These are phyloP conservation scores for Phaetusa simplex DNA, from an alignment of 2,113 vertebrate genomes.

Conservation along the genomic window DNA sequence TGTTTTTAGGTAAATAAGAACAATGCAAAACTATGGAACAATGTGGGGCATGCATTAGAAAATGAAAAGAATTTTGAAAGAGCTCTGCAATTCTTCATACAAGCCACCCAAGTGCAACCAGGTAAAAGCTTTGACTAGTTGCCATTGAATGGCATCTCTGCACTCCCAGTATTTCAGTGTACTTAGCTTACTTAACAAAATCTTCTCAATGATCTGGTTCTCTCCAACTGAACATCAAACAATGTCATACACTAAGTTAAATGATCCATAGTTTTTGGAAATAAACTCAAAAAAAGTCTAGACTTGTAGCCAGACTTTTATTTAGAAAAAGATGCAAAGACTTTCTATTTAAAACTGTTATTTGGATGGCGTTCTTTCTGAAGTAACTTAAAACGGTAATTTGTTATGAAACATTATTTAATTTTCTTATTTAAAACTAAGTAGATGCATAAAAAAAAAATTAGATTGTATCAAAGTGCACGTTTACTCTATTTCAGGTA, in stretches of 20 bases:
- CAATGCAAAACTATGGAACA: constrained; percentile 98
- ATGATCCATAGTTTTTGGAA: neutral
- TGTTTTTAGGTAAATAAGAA: constrained; percentile 92
- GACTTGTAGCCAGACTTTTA: neutral
- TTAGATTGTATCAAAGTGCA: neutral
- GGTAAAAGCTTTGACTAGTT: constrained; percentile 75
- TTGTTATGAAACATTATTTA: neutral
- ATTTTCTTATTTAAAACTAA: neutral
- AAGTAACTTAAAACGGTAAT: neutral
- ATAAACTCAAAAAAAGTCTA: neutral
- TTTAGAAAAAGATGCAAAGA: neutral
- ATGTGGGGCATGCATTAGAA: constrained; percentile 95
- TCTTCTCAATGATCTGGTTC: neutral
- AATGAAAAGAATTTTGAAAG: constrained; percentile 93
- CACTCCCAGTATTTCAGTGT: neutral
- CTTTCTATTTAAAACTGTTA: neutral
- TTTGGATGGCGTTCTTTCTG: neutral
- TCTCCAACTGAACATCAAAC: neutral
- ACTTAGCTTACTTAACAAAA: neutral
- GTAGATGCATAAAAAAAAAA: neutral
- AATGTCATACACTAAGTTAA: neutral
- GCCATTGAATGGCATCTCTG: neutral
- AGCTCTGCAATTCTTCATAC: constrained; percentile 91
- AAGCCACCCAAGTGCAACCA: constrained; percentile 95
- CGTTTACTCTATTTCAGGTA: neutral